These are phyloP conservation scores for Pocillopora grandis DNA, from an alignment of 92 coral and sea anemone genomes.

Conservation along the genomic window DNA sequence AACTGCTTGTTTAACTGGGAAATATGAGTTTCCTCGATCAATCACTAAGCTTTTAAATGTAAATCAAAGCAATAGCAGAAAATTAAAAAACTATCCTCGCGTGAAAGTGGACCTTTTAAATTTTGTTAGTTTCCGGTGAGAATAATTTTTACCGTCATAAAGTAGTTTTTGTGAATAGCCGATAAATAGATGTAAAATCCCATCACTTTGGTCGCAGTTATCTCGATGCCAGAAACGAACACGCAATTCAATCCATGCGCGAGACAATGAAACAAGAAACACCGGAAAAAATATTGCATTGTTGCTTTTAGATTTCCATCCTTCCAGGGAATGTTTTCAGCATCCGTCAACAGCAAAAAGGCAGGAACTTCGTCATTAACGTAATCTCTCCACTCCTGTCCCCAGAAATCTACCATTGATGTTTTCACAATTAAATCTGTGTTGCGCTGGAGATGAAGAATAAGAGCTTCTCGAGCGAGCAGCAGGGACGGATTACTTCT, in stretches of 20 bases:
- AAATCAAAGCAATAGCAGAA: too few species aligned
- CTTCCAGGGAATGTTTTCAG: slow-evolving; percentile 26
- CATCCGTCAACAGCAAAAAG: slow-evolving; percentile 62
- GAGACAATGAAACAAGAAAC: slow-evolving; percentile 42
- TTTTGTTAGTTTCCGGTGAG: not conserved
- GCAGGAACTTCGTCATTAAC: slow-evolving; percentile 47
- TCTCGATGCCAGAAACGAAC: slow-evolving; percentile 47
- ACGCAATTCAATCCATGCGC: slow-evolving; percentile 56
- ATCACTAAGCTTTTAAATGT: too few species aligned
- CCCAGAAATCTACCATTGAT: slow-evolving; percentile 38
- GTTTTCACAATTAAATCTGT: slow-evolving; percentile 35
- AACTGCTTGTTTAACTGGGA: too few species aligned
- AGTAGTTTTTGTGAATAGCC: slow-evolving; percentile 1
- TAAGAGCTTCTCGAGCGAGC: slow-evolving; percentile 58
- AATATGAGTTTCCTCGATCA: too few species aligned
- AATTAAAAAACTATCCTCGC: too few species aligned
- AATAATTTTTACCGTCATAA: slow-evolving; percentile 12
- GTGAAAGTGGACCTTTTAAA: too few species aligned
- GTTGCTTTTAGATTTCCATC: not conserved
- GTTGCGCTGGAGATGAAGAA: slow-evolving; percentile 51
- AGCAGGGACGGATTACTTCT: slow-evolving; percentile 47
- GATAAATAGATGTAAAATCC: slow-evolving; percentile 31
- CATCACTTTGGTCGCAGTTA: slow-evolving; percentile 43
- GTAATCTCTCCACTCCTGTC: slow-evolving; percentile 27
- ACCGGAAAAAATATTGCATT: slow-evolving; percentile 19